Base-by-base conservation (phyloP, 2,888 invertebrate genomes). In the Scotopteryx bipunctaria region DNA sequence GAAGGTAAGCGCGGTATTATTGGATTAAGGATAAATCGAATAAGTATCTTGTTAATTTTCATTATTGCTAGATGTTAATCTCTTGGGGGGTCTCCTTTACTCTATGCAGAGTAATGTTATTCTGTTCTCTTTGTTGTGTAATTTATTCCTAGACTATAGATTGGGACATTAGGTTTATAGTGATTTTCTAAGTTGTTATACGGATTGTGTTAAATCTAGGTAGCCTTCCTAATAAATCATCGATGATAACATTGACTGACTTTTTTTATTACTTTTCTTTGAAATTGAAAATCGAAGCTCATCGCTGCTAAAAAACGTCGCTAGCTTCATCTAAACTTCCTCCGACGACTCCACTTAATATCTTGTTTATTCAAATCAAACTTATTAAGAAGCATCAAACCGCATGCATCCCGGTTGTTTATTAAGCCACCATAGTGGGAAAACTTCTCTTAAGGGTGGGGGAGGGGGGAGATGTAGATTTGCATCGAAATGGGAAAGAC, bases 401-500 rank as follows among this genome's bases (percentile, higher is more conserved):
- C 55, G 47, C 35, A 55, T 59, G 46, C 55, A 52, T 56, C 48
- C 41, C 43, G 55, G 66, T 69, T 69, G 69, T 73, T 75, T 73
- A 74, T 71, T 62, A 64, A 67, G 59, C 63, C 62, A 66, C 66
- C 64, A 63, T 60, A 57, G 59, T 55, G 60, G 37, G 46, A 44
- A 60, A 66, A 67, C 57, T 71, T 65, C 57, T 58, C 33, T 36
- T 40, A 32, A 27, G 50, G 29, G 47, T 44, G 49, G 37, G 21
- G 42, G 19, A 35, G 41, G 58, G 55, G 40, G 35, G 31, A 47
- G 57, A 57, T 46, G 63, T 54, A 71, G 73, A 86, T 88, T 87
- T 85, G 85, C 86, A 86, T 88, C 72, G 76, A 80, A 85, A 86
- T 82, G 79, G 79, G 75, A 73, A 79, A 78, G 79, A 72, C 76